A percentile compares a stretch with the other conserved stretches of the same genome.
These are phyloP conservation scores for Serranus cabrilla DNA, from an alignment of 2,797 vertebrate species.

Conservation along the genomic window DNA sequence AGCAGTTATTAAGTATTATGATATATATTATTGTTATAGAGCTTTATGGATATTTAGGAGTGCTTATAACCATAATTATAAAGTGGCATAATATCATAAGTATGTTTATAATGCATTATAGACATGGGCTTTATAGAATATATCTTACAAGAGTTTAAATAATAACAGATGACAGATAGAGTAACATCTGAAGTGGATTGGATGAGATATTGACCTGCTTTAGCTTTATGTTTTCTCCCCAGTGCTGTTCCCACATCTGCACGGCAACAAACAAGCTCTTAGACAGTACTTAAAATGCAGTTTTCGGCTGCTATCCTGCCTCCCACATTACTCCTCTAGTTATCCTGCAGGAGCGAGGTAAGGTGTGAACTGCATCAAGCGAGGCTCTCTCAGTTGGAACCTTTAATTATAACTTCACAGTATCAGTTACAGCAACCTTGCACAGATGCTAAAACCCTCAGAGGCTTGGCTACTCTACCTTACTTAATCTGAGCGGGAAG, in stretches of 20 bases:
- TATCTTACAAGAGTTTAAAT: conserved; percentile 31
- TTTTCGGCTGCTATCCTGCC: conserved; percentile 61
- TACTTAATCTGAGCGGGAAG: conserved; percentile 87
- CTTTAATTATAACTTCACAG: conserved; percentile 90
- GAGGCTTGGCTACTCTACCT: conserved; percentile 90
- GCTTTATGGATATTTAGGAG: too few species aligned
- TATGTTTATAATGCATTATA: too few species aligned
- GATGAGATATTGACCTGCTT: conserved; percentile 35
- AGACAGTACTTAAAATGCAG: conserved; percentile 53
- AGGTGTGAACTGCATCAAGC: conserved; percentile 82
- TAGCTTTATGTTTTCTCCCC: conserved; percentile 36
- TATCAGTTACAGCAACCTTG: conserved; percentile 90
- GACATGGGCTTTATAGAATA: background rate
- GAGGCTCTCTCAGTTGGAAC: conserved; percentile 87
- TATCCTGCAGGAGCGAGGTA: conserved; percentile 75
- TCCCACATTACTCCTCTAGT: conserved; percentile 60
- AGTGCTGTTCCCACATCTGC: conserved; percentile 36
- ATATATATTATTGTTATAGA: too few species aligned
- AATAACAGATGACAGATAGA: conserved; percentile 6
- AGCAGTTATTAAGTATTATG: too few species aligned
- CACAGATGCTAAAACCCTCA: conserved; percentile 87
- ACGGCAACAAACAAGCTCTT: conserved; percentile 54
- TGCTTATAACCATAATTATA: too few species aligned
- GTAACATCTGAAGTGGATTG: conserved; percentile 6
- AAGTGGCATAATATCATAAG: too few species aligned